These are phyloP conservation scores for Oreortyx pictus DNA, from an alignment of 2,797 vertebrate genomes.

Conservation along the genomic window DNA sequence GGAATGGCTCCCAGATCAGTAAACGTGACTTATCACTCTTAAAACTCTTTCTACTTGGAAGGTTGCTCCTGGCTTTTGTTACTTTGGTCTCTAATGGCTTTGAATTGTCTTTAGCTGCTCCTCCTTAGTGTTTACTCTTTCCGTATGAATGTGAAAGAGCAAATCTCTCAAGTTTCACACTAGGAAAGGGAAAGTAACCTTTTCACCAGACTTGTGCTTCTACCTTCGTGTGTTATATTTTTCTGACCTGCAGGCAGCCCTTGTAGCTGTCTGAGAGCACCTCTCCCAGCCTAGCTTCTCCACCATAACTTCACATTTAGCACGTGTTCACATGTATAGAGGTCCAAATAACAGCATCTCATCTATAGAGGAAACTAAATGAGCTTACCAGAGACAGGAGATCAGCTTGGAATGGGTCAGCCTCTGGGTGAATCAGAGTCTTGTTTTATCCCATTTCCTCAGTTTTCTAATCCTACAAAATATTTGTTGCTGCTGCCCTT, in stretches of 20 bases:
- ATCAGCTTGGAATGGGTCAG: not conserved
- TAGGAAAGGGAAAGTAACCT: not conserved
- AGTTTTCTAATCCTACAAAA: not conserved
- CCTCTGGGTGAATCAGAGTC: not conserved
- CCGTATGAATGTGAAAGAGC: not conserved
- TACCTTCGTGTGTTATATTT: not conserved
- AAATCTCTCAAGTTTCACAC: not conserved
- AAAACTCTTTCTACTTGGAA: not conserved
- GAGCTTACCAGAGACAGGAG: not conserved
- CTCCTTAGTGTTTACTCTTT: not conserved
- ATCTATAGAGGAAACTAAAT: not conserved
- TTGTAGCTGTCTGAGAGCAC: not conserved
- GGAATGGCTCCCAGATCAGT: not conserved
- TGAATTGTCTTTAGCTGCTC: not conserved
- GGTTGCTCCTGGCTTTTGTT: not conserved
- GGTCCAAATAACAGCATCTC: not conserved
- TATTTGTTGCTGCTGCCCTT: not conserved
- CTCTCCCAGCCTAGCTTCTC: not conserved
- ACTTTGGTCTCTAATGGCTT: not conserved
- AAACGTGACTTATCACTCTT: not conserved
- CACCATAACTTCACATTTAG: not conserved
- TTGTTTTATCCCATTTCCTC: slow-evolving; percentile 20
- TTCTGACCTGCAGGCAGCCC: not conserved
- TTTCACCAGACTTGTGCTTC: not conserved
- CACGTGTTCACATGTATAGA: not conserved